Percentiles rank a stretch among this genome's conserved stretches.
Conservation (phyloP, 2,888 invertebrate species). For the Synergus japonicus region DNA sequence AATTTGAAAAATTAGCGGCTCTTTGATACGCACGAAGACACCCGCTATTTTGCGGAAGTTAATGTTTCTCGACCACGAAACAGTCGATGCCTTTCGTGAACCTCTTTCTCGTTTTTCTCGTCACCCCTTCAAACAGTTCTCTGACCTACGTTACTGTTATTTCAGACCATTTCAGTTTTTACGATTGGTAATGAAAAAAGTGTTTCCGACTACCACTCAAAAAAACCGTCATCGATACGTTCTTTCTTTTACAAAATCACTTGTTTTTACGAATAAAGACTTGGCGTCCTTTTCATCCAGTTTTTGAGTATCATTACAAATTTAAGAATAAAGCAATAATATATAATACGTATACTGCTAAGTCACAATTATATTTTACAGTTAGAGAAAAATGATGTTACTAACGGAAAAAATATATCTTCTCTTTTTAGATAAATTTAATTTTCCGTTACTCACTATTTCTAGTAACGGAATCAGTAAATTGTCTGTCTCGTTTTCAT, state of each 20-base stretch:
- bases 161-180: slow-evolving; percentile 22
- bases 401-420: background rate
- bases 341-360: background rate
- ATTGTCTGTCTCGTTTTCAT: slow-evolving; percentile 41
- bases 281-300: background rate
- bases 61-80: slow-evolving; percentile 46
- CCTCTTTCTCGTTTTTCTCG: slow-evolving; percentile 32
- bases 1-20: slow-evolving; percentile 40
- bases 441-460: slow-evolving; percentile 18
- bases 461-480: slow-evolving; percentile 36
- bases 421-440: background rate
- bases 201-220: background rate
- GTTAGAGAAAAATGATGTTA: background rate
- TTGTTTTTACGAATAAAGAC: background rate
- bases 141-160: slow-evolving; percentile 38
- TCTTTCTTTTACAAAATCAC: background rate
- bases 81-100: slow-evolving; percentile 1
- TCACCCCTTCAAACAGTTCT: slow-evolving; percentile 38
- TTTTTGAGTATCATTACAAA: background rate
- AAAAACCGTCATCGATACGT: background rate
- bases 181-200: slow-evolving; percentile 28
- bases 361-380: background rate
- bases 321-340: background rate
- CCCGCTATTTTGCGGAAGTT: slow-evolving; percentile 32
- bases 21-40: slow-evolving; percentile 34